Percentiles rank a stretch among this genome's conserved stretches.
Evolutionary conservation across 2,888 invertebrate genomes (phyloP).

Genomic region (Parnassius glacialis): DNA sequence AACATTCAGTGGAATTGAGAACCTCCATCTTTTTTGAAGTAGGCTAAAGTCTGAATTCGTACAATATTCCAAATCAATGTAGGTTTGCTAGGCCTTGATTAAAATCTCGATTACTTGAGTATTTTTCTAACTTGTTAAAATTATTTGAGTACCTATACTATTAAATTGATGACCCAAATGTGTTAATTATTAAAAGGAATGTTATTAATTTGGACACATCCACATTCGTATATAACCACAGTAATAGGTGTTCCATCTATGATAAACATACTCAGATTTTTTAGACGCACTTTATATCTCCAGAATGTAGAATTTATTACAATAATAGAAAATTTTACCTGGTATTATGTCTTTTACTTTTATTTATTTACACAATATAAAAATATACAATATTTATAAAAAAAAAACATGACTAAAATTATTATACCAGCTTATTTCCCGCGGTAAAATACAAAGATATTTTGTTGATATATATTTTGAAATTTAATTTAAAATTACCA

Average conservation of each 20-base stretch:
- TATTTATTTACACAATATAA: too few relatives aligned
- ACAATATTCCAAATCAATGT: neutral
- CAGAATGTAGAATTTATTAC: neutral
- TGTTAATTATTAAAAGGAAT: conserved; percentile 14
- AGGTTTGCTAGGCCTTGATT: neutral
- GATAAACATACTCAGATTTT: conserved; percentile 8
- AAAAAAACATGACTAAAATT: too few relatives aligned
- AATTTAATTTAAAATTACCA: too few relatives aligned
- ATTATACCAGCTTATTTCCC: too few relatives aligned
- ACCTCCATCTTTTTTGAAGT: too few relatives aligned
- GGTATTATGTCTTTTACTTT: too few relatives aligned
- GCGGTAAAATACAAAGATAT: too few relatives aligned
- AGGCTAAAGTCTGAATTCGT: too few relatives aligned
- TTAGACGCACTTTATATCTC: neutral
- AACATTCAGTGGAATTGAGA: too few relatives aligned
- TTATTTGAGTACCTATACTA: conserved; percentile 11
- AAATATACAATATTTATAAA: too few relatives aligned
- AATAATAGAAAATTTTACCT: too few relatives aligned
- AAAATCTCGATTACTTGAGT: conserved; percentile 2
- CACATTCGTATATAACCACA: conserved; percentile 1
- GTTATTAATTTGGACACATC: conserved; percentile 14
- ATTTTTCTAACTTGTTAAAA: conserved; percentile 1
- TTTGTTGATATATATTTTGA: too few relatives aligned
- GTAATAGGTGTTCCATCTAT: conserved; percentile 2
- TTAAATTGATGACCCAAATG: conserved; percentile 4